These are phyloP conservation scores for Parapsyche elsis DNA, from an alignment of 1,140 invertebrate species.

Conservation along the genomic window DNA sequence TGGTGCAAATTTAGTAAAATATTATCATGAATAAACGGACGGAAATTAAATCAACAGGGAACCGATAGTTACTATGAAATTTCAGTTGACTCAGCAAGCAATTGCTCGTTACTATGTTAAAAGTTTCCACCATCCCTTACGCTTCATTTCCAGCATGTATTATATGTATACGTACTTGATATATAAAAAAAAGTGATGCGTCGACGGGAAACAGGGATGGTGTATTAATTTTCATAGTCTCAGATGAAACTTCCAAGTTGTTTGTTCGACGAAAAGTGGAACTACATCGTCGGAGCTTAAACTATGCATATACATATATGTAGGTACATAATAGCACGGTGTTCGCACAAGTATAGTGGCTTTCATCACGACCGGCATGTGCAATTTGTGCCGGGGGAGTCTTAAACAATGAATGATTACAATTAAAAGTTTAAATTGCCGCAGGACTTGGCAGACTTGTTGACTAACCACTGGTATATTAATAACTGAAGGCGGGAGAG, in stretches of 20 bases:
- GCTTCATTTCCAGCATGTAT: neutral
- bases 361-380: neutral
- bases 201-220: neutral
- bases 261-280: neutral
- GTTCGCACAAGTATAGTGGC: neutral
- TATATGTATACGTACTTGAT: neutral
- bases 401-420: conserved; percentile 39
- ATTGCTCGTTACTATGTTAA: no score
- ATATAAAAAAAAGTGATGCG: neutral
- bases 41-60: no score
- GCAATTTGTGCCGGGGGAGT: conserved; percentile 4
- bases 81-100: no score
- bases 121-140: no score
- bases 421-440: conserved; percentile 41
- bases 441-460: conserved; percentile 36
- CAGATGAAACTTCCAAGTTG: neutral
- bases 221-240: neutral
- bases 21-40: no score
- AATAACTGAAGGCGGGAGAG: neutral
- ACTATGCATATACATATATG: neutral
- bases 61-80: no score
- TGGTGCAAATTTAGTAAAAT: no score
- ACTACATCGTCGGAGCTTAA: neutral
- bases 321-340: neutral
- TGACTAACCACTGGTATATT: conserved; percentile 17